These are phyloP conservation scores for Anguilla obscura DNA, from an alignment of 2,797 vertebrate genomes.

Conservation along the genomic window DNA sequence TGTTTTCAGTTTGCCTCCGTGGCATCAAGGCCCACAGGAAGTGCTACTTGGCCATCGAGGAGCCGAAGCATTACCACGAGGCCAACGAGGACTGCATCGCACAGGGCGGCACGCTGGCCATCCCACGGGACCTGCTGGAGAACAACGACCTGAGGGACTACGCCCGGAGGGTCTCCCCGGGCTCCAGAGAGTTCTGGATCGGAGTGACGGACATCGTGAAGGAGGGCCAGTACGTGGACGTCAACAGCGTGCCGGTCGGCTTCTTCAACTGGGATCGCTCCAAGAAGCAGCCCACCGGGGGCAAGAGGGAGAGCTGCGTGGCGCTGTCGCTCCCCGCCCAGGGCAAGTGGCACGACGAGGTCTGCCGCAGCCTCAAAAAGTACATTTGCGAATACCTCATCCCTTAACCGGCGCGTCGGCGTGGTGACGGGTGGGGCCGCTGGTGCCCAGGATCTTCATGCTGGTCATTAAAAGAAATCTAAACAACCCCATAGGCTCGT, in stretches of 20 bases:
- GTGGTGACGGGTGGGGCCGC: background rate
- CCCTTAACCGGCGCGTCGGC: constrained; percentile 64
- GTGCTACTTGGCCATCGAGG: constrained; percentile 86
- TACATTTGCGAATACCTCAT: constrained; percentile 95
- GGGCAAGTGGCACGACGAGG: constrained; percentile 76
- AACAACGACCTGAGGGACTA: constrained; percentile 85
- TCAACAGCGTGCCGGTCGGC: constrained; percentile 82
- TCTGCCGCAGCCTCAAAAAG: constrained; percentile 81
- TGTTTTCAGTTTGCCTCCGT: constrained; percentile 77
- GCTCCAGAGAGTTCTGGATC: constrained; percentile 86
- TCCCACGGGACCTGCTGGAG: constrained; percentile 80
- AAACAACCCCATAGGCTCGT: background rate
- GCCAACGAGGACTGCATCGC: constrained; percentile 96
- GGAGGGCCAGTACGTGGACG: constrained; percentile 92
- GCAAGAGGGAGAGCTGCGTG: constrained; percentile 89
- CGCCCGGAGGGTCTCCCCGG: constrained; percentile 77
- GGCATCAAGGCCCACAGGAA: constrained; percentile 91
- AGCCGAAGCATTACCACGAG: constrained; percentile 87
- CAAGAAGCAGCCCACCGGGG: constrained; percentile 86
- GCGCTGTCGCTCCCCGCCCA: constrained; percentile 73
- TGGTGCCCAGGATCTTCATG: background rate
- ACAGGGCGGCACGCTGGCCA: constrained; percentile 89
- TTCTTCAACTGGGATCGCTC: constrained; percentile 90
- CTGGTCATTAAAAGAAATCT: background rate
- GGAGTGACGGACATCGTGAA: constrained; percentile 89